Evolutionary conservation across 2,113 vertebrate species (phyloP).

Genomic region (Sinocyclocheilus anshuiensis): DNA sequence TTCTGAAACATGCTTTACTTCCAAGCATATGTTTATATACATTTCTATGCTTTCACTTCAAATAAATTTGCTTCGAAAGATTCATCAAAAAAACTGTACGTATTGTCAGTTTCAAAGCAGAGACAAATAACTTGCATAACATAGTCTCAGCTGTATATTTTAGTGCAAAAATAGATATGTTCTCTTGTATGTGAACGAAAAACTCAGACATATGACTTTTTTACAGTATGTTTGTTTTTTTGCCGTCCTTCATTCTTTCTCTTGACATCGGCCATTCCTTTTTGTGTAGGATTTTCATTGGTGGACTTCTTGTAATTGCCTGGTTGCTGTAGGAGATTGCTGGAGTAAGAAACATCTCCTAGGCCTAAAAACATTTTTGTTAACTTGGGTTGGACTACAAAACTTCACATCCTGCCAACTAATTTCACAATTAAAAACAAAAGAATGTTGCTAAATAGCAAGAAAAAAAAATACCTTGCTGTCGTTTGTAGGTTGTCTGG

Average conservation of each 20-base stretch:
- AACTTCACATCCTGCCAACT: not conserved
- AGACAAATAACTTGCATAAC: no score
- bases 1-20: no score
- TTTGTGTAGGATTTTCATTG: conserved; percentile 36
- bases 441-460: not conserved
- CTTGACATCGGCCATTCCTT: conserved; percentile 18
- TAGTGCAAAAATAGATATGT: not conserved
- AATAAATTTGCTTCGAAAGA: no score
- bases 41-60: no score
- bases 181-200: not conserved
- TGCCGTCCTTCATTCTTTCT: conserved; percentile 26
- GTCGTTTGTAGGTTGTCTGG: conserved; percentile 53
- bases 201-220: conserved; percentile 1
- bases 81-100: no score
- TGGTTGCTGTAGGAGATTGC: conserved; percentile 42
- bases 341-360: conserved; percentile 1
- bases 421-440: not conserved
- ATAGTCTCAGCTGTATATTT: no score
- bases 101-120: no score
- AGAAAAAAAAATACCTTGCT: conserved; percentile 60
- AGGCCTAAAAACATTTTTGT: conserved; percentile 14
- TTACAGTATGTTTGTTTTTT: conserved; percentile 22
- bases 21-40: no score
- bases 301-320: conserved; percentile 47
- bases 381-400: not conserved